Conservation (phyloP, 2,888 invertebrate genomes). For the Drosophila algonquin region DNA sequence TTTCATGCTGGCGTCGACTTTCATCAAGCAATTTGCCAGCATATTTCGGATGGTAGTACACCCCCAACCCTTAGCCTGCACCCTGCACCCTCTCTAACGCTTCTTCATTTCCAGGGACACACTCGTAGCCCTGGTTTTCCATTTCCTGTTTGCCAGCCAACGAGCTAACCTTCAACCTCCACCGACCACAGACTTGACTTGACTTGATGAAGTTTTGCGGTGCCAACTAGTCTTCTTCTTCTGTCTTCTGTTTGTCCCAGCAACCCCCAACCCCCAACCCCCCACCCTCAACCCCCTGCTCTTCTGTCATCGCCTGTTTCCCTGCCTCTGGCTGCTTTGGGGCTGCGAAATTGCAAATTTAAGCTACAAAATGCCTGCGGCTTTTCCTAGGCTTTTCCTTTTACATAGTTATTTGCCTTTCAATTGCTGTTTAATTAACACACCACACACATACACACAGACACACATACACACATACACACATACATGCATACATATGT, state of each 20-base stretch:
- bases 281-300: not conserved
- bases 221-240: slow-evolving; percentile 23
- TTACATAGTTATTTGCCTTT: slow-evolving; percentile 19
- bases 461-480: too few relatives aligned
- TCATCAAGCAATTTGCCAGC: slow-evolving; percentile 51
- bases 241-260: not conserved
- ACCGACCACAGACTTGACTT: slow-evolving; percentile 36
- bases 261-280: not conserved
- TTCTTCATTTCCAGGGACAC: not conserved
- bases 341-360: slow-evolving; percentile 54
- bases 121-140: slow-evolving; percentile 17
- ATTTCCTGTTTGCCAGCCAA: slow-evolving; percentile 47
- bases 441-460: not conserved
- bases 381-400: slow-evolving; percentile 8
- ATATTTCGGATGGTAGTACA: slow-evolving; percentile 56
- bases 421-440: slow-evolving; percentile 55
- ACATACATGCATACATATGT: too few relatives aligned
- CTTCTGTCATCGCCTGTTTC: not conserved
- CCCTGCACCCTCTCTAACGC: not conserved
- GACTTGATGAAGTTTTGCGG: slow-evolving; percentile 47
- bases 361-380: slow-evolving; percentile 48
- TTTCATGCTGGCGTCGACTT: slow-evolving; percentile 56
- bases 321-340: too few relatives aligned
- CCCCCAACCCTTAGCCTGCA: not conserved
- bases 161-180: slow-evolving; percentile 19